These are phyloP conservation scores for Sebastes itinus DNA, from an alignment of 2,797 vertebrate genomes.

Conservation along the genomic window DNA sequence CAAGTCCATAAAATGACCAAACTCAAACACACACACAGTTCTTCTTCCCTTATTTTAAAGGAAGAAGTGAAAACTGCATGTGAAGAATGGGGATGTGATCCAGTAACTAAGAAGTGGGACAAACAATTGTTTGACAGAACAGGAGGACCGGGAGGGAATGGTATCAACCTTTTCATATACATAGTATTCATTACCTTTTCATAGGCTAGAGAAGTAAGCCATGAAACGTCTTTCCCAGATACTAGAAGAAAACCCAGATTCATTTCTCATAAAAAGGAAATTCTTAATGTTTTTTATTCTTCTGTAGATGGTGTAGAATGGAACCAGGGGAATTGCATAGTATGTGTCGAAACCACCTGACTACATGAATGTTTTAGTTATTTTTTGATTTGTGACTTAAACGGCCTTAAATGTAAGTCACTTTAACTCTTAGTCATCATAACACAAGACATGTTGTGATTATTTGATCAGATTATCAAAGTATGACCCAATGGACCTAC, in stretches of 20 bases:
- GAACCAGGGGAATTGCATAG: too few species aligned
- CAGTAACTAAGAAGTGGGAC: slow-evolving; percentile 56
- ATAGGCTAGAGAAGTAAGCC: not conserved
- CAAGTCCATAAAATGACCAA: not conserved
- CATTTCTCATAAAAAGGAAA: not conserved
- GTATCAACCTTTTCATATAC: not conserved
- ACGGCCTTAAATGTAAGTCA: too few species aligned
- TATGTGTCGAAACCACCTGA: too few species aligned
- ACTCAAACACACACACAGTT: not conserved
- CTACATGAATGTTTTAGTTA: too few species aligned
- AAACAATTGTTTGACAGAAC: not conserved
- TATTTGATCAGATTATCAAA: too few species aligned
- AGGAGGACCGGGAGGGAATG: not conserved
- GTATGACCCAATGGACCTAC: too few species aligned
- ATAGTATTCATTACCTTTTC: not conserved
- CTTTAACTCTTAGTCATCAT: too few species aligned
- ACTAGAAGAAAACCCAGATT: not conserved
- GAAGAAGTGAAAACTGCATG: slow-evolving; percentile 36
- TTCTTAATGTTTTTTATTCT: not conserved
- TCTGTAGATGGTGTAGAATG: too few species aligned
- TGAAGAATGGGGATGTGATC: slow-evolving; percentile 63
- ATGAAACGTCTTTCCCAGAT: not conserved
- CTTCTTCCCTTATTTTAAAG: slow-evolving; percentile 45
- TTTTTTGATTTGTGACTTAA: too few species aligned
- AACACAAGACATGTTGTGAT: too few species aligned